Evolutionary conservation across 1,140 invertebrate species (phyloP).

Genomic region (Charaxes varanes): DNA sequence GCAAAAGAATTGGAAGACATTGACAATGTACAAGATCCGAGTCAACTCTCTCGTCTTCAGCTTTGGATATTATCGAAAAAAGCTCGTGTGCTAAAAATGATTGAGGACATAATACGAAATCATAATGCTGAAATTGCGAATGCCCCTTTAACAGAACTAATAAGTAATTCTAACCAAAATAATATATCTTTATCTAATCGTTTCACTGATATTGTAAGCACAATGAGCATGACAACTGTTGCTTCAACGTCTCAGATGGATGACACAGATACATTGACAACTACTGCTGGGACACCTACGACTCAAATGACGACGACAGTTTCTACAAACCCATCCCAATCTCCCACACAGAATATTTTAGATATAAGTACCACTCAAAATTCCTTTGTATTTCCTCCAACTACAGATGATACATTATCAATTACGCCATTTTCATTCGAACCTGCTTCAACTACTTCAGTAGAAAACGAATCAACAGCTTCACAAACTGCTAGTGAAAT

Average conservation of each 20-base stretch:
- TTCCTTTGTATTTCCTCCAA: slow-evolving; percentile 5
- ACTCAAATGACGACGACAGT: slow-evolving; percentile 9
- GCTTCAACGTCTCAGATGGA: slow-evolving; percentile 25
- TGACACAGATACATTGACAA: slow-evolving; percentile 17
- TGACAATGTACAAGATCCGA: slow-evolving; percentile 42
- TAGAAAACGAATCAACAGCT: slow-evolving; percentile 23
- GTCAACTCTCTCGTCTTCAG: slow-evolving; percentile 46
- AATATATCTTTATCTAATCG: slow-evolving; percentile 43
- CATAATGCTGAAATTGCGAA: slow-evolving; percentile 66
- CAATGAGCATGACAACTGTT: slow-evolving; percentile 50
- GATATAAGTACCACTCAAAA: slow-evolving; percentile 12
- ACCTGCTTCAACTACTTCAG: slow-evolving; percentile 13
- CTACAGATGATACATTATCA: slow-evolving; percentile 21
- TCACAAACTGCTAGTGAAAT: slow-evolving; percentile 21
- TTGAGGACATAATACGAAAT: slow-evolving; percentile 63
- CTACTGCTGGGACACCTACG: slow-evolving; percentile 11
- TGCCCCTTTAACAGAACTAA: slow-evolving; percentile 42
- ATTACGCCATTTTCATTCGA: slow-evolving; percentile 26
- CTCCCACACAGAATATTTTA: slow-evolving; percentile 8
- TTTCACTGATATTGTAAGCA: slow-evolving; percentile 54
- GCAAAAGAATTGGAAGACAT: slow-evolving; percentile 25
- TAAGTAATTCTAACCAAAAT: slow-evolving; percentile 22
- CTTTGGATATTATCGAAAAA: slow-evolving; percentile 66
- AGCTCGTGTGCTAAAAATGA: slow-evolving; percentile 68
- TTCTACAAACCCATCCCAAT: slow-evolving; percentile 13